Evolutionary conservation across 2,797 vertebrate species (phyloP).

Genomic region (Muscicapa striata): DNA sequence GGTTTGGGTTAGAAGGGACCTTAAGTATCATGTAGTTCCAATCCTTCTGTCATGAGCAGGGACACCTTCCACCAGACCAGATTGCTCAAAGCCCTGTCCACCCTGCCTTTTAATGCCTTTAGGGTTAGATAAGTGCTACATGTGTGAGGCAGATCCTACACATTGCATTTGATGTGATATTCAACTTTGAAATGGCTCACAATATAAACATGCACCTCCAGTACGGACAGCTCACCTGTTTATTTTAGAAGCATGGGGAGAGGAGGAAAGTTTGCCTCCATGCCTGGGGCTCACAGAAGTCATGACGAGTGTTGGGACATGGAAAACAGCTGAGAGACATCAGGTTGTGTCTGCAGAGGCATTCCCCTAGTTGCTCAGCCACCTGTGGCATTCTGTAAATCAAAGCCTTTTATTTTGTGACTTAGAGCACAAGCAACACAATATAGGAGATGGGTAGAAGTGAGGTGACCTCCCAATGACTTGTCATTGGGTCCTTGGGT

Average conservation of each 20-base stretch:
- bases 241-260: background rate
- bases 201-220: background rate
- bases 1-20: background rate
- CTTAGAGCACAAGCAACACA: background rate
- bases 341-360: background rate
- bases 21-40: background rate
- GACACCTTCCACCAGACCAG: background rate
- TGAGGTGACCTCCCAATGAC: background rate
- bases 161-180: background rate
- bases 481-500: background rate
- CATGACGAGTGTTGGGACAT: background rate
- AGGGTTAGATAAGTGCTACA: background rate
- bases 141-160: background rate
- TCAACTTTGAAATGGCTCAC: background rate
- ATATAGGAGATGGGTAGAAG: background rate
- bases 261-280: background rate
- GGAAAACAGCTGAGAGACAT: background rate
- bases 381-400: background rate
- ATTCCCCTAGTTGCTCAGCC: background rate
- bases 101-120: fast-evolving
- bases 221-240: background rate
- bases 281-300: background rate
- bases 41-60: background rate
- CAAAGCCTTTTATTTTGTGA: background rate
- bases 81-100: background rate